Percentiles rank a stretch among this genome's conserved stretches.
Evolutionary conservation across 2,888 invertebrate genomes (phyloP).

Genomic region (Microdon myrmicae): DNA sequence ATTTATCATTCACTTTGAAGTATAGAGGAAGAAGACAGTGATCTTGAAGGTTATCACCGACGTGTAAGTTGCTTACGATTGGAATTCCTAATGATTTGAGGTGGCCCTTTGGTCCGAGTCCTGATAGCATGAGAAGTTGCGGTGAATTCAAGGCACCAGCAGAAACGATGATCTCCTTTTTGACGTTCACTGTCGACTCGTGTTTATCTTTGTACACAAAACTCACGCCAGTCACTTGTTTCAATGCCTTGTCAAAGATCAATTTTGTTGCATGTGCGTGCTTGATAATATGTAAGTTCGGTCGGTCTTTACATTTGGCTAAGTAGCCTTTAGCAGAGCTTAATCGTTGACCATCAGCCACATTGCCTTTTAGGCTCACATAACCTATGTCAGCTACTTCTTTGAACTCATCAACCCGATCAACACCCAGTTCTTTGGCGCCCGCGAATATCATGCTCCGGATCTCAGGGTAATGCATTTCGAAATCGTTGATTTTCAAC

Average conservation of each 20-base stretch:
- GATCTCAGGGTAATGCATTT: constrained; percentile 52
- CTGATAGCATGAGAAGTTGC: constrained; percentile 63
- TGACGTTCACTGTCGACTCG: constrained; percentile 53
- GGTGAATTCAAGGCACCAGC: constrained; percentile 63
- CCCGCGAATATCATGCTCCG: constrained; percentile 64
- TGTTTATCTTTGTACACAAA: constrained; percentile 68
- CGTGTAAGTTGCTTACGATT: constrained; percentile 60
- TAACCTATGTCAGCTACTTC: constrained; percentile 68
- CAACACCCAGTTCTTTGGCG: constrained; percentile 67
- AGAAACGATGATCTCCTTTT: constrained; percentile 60
- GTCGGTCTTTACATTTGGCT: constrained; percentile 67
- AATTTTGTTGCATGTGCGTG: constrained; percentile 70
- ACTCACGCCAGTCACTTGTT: constrained; percentile 67
- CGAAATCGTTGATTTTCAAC: constrained; percentile 66
- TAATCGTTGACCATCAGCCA: constrained; percentile 75
- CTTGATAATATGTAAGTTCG: constrained; percentile 72
- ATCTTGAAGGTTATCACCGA: constrained; percentile 83
- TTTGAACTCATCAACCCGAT: constrained; percentile 61
- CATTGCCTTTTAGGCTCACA: constrained; percentile 67
- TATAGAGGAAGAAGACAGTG: constrained; percentile 72
- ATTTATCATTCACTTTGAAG: constrained; percentile 63
- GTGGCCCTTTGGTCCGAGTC: constrained; percentile 59
- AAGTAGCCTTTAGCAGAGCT: constrained; percentile 81
- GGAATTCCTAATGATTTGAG: constrained; percentile 55
- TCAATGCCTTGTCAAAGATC: constrained; percentile 65